Conservation (phyloP, 2,113 vertebrate genomes). For the Peromyscus polionotus region DNA sequence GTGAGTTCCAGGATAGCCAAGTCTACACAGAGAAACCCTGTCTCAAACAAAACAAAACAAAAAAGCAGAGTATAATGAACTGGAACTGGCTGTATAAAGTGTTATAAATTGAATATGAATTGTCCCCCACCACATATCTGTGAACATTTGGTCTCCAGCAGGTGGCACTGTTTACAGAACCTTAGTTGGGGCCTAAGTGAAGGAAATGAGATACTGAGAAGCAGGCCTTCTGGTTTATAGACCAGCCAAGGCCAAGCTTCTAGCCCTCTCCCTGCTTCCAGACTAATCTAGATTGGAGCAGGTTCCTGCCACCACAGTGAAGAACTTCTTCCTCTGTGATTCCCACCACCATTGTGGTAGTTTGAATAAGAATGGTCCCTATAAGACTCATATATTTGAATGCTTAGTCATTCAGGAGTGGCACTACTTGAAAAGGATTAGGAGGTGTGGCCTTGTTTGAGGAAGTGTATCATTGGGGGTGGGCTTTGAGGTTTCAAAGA, state of each 20-base stretch:
- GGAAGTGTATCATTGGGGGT: background rate
- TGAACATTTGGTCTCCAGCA: background rate
- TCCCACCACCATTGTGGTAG: background rate
- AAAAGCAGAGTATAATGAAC: background rate
- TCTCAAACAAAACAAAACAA: background rate
- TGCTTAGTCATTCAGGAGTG: background rate
- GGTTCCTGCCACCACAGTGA: background rate
- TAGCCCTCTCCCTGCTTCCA: background rate
- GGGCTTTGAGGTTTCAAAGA: background rate
- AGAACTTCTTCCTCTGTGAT: background rate
- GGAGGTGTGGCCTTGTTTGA: background rate
- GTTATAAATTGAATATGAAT: background rate
- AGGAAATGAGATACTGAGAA: background rate
- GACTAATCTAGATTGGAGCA: background rate
- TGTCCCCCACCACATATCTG: background rate
- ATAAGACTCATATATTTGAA: background rate
- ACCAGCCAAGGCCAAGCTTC: background rate
- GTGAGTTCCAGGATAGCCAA: too few relatives aligned
- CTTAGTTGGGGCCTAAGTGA: background rate
- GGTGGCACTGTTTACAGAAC: background rate
- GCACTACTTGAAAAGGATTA: background rate
- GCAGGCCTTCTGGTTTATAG: background rate
- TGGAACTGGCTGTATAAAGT: background rate
- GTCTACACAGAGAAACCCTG: background rate
- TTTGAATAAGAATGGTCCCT: background rate